Percentiles rank a stretch among this genome's conserved stretches.
Conservation (phyloP, 1,140 invertebrate species). For the Drosophila bifasciata region DNA sequence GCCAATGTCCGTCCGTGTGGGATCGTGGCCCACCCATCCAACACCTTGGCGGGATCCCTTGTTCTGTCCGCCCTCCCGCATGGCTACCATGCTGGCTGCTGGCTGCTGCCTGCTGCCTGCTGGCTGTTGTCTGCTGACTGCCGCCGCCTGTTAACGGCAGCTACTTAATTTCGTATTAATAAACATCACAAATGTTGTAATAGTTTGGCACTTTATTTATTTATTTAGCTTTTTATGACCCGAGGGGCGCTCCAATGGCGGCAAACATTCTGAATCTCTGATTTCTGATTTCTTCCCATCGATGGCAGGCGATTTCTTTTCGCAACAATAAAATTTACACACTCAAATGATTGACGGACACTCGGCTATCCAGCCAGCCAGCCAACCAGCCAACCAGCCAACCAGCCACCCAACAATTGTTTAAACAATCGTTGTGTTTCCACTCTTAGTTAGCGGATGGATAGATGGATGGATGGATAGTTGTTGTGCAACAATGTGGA, state of each 20-base stretch:
- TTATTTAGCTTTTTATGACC: slow-evolving; percentile 62
- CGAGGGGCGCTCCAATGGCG: slow-evolving; percentile 15
- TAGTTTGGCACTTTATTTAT: slow-evolving; percentile 78
- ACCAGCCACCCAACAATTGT: slow-evolving; percentile 39
- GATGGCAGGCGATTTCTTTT: slow-evolving; percentile 61
- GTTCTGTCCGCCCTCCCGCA: slow-evolving; percentile 11
- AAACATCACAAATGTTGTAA: slow-evolving; percentile 81
- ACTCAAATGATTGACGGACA: slow-evolving; percentile 70
- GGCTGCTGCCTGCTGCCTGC: slow-evolving; percentile 5
- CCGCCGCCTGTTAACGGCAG: slow-evolving; percentile 54
- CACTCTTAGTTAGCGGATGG: slow-evolving; percentile 28
- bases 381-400: not conserved
- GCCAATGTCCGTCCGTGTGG: slow-evolving; percentile 25
- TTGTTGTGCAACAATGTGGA: slow-evolving; percentile 42
- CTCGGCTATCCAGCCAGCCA: slow-evolving; percentile 12
- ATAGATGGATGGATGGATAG: slow-evolving; percentile 12
- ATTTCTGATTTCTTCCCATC: slow-evolving; percentile 38
- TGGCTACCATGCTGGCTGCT: too few relatives aligned
- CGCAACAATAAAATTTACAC: slow-evolving; percentile 58
- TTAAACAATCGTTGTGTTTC: slow-evolving; percentile 58
- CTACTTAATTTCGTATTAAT: slow-evolving; percentile 82
- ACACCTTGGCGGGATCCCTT: slow-evolving; percentile 11
- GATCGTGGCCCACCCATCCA: slow-evolving; percentile 61
- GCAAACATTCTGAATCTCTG: slow-evolving; percentile 50
- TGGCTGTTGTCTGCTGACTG: slow-evolving; percentile 11